phyloP scores from a whole-genome alignment of 2,113 vertebrate species.

The Epinephelus lanceolatus region DNA sequence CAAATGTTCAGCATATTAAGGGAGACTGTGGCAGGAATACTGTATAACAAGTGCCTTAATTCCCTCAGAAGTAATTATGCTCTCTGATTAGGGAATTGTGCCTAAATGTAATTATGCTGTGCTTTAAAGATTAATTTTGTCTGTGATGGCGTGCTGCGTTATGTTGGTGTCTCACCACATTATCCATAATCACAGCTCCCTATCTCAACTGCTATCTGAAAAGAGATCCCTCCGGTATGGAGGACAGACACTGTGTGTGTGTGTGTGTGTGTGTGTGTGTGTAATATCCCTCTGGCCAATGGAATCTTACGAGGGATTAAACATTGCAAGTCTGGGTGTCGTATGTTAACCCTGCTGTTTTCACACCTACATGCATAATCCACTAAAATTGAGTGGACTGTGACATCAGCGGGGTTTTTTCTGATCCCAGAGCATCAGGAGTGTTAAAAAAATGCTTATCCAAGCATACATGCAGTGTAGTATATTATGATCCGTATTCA shows the following conservation, averaged over 20 bases:
- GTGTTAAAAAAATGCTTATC: neutral
- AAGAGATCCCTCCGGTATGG: slow-evolving; percentile 52
- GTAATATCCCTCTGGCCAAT: neutral
- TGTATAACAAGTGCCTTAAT: slow-evolving; percentile 72
- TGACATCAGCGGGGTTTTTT: neutral
- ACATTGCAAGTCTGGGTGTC: neutral
- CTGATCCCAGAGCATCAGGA: neutral
- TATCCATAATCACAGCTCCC: slow-evolving; percentile 81
- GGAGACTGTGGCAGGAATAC: slow-evolving; percentile 48
- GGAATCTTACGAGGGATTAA: neutral
- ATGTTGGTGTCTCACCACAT: slow-evolving; percentile 76
- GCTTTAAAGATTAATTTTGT: slow-evolving; percentile 84
- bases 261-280: neutral
- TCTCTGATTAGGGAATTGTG: slow-evolving; percentile 79
- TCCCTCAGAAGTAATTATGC: slow-evolving; percentile 81
- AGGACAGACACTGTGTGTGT: slow-evolving; percentile 4
- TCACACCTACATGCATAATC: neutral
- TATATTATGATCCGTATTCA: too few species aligned
- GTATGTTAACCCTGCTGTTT: neutral
- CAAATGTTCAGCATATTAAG: slow-evolving; percentile 51
- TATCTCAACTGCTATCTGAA: slow-evolving; percentile 72
- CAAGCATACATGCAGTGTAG: too few species aligned
- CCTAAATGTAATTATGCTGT: slow-evolving; percentile 82
- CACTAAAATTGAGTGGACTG: neutral
- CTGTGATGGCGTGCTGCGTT: slow-evolving; percentile 70